Base-by-base conservation (phyloP, 2,888 invertebrate genomes). In the Neria commutata region DNA sequence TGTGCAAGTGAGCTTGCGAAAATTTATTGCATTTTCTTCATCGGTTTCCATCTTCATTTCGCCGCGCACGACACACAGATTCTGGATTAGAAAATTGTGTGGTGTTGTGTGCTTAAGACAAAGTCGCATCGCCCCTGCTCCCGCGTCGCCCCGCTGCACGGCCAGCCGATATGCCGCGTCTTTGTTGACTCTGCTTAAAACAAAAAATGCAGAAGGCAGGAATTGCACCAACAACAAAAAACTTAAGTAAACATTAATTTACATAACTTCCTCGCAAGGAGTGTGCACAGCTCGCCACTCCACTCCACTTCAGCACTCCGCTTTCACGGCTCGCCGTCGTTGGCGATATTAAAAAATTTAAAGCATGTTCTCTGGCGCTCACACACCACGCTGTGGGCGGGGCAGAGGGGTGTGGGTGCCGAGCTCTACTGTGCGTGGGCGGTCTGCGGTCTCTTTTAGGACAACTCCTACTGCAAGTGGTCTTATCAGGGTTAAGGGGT, bases 211-310 rank as follows among this genome's bases (percentile, higher is more conserved):
- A 73, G 4, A 45, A 29, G 21, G 33, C 6, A 26, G 23, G 5
- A 50, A 61, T 60, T 60, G 57, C 53, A 55, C 60, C 45, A 59
- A 60, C 60, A 66, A 69, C 70, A 72, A 76, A 78, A 74, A 77
- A 77, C 79, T 79, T 79, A 78, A 80, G 74, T 76, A 79, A 79
- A 79, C 81, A 79, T 77, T 80, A 77, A 79, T 79, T 79, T 80
- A 77, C 79, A 79, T 79, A 79, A 80, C 79, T 79, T 79, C 64
- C 74, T 73, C 69, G 69, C 73, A 73, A 72, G 71, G 71, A 73
- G 73, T 73, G 73, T 70, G 48, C 54, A n/a, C 16, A 23, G 17
- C 11, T 50, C 26, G 37, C 29, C n/a, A 14, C 48, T n/a, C 21
- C 46, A 34, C 26, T 6, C 40, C 16, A 23, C 25, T 21, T 21